Evolutionary conservation across 30 jellyfish, hydroid and myxozoan genomes (phyloP).

Genomic region (Hydractinia symbiolongicarpus): DNA sequence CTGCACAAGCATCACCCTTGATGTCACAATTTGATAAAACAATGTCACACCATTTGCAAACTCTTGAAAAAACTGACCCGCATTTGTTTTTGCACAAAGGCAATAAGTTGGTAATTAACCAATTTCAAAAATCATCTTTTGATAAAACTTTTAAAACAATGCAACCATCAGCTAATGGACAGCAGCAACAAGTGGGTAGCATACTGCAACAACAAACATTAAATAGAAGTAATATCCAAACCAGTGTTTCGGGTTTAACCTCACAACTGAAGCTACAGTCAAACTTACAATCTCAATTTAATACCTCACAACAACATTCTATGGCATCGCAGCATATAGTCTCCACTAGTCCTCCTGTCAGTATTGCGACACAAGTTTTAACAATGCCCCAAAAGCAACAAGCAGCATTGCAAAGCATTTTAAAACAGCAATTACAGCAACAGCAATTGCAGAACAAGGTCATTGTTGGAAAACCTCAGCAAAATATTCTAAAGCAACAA

Average conservation of each 20-base stretch:
- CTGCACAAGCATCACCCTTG: constrained; percentile 4
- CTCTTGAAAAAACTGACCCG: constrained; percentile 38
- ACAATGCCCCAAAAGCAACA: constrained; percentile 17
- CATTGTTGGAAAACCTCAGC: background rate
- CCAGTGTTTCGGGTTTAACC: too few relatives aligned
- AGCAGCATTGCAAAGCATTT: constrained; percentile 2
- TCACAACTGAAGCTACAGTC: too few relatives aligned
- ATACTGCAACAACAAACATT: background rate
- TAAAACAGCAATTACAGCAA: constrained; percentile 13
- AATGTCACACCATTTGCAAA: constrained; percentile 36
- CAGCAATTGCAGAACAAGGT: constrained; percentile 25
- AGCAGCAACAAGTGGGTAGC: background rate
- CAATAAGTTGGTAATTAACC: constrained; percentile 10
- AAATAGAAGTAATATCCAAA: too few relatives aligned
- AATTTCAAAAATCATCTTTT: constrained; percentile 4
- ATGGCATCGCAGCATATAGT: constrained; percentile 3
- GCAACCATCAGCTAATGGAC: background rate
- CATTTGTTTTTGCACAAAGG: constrained; percentile 23
- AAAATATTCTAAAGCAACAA: background rate
- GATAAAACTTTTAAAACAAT: background rate
- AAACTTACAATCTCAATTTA: background rate
- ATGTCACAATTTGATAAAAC: constrained; percentile 32
- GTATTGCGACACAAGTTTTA: background rate
- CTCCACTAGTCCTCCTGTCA: background rate
- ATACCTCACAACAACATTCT: background rate